Conservation (phyloP, 2,113 vertebrate genomes). For the Hippolais icterina region DNA sequence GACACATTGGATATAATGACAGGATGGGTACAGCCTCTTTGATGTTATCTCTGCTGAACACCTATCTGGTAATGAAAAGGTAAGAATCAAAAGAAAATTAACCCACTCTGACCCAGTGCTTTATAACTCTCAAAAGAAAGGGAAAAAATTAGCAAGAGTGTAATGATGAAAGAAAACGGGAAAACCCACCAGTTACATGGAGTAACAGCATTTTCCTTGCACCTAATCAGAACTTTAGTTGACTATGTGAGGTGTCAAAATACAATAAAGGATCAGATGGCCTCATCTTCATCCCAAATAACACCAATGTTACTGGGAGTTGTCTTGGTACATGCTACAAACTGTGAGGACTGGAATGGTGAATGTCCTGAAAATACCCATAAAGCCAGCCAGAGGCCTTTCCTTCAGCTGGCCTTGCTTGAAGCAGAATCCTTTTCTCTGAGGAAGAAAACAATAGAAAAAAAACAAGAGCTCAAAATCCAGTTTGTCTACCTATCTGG, state of each 20-base stretch:
- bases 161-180: background rate
- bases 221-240: background rate
- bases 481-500: background rate
- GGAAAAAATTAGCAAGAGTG: background rate
- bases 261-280: background rate
- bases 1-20: conserved; percentile 9
- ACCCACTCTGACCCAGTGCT: background rate
- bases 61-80: conserved; percentile 10
- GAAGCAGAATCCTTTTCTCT: background rate
- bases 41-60: conserved; percentile 14
- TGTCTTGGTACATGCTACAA: background rate
- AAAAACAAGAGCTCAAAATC: background rate
- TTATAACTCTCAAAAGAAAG: background rate
- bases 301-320: background rate
- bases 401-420: background rate
- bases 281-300: background rate
- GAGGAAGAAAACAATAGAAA: background rate
- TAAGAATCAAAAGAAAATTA: conserved; percentile 20
- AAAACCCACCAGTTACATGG: background rate
- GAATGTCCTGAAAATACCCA: background rate
- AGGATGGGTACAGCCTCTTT: conserved; percentile 33
- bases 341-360: background rate
- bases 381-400: background rate
- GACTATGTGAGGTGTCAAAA: background rate
- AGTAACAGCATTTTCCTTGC: background rate